Evolutionary conservation across 35 echinoderm and acorn worm species (phyloP).

Genomic region (Holothuria glaberrima): DNA sequence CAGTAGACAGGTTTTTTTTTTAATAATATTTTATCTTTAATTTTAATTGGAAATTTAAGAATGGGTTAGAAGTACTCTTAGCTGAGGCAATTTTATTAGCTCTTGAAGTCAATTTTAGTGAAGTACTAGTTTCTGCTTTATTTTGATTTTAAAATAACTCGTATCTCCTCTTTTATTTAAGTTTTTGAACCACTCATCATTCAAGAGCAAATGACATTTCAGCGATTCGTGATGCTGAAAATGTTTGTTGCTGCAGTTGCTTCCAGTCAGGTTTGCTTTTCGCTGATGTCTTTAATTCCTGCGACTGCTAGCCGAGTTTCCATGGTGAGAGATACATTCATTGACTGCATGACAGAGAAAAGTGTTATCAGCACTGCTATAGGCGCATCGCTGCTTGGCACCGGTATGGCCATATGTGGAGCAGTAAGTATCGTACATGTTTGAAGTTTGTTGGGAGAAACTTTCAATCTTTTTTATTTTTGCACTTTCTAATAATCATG

Average conservation of each 20-base stretch:
- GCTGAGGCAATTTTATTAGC: neutral
- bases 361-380: conserved; percentile 51
- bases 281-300: conserved; percentile 78
- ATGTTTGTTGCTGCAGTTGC: conserved; percentile 87
- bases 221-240: conserved; percentile 84
- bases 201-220: conserved; percentile 89
- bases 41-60: too few relatives aligned
- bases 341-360: conserved; percentile 64
- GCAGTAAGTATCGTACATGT: conserved; percentile 47
- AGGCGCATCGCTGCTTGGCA: conserved; percentile 78
- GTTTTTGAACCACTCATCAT: conserved; percentile 91
- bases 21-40: too few relatives aligned
- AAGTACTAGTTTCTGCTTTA: too few relatives aligned
- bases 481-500: too few relatives aligned
- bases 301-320: conserved; percentile 57
- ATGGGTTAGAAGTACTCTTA: too few relatives aligned
- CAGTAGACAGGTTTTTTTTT: too few relatives aligned
- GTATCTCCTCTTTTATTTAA: conserved; percentile 28
- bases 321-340: conserved; percentile 61
- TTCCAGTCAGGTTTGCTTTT: conserved; percentile 71
- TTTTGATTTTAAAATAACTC: neutral
- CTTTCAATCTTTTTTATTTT: neutral
- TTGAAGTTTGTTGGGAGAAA: neutral
- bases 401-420: conserved; percentile 85
- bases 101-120: neutral